Conservation (phyloP, 2,797 vertebrate species). For the Brachyrhaphis roseni region DNA sequence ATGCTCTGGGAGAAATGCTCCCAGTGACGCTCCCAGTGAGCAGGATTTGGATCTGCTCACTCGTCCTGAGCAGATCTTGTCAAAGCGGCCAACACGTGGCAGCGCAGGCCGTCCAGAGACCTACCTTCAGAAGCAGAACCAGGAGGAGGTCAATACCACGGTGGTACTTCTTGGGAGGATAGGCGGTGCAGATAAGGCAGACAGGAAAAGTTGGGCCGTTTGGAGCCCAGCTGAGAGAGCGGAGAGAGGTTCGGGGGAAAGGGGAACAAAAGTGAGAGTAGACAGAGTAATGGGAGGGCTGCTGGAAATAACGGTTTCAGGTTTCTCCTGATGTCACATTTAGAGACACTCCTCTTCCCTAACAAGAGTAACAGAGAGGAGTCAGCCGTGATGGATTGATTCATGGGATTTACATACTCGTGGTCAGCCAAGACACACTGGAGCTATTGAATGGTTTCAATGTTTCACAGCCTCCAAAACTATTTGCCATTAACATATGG, state of each 20-base stretch:
- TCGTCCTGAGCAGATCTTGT: constrained; percentile 43
- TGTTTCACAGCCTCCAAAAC: constrained; percentile 4
- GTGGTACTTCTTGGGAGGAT: neutral
- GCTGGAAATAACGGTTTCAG: constrained; percentile 68
- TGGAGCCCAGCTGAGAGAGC: constrained; percentile 32
- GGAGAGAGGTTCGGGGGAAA: constrained; percentile 32
- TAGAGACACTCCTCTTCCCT: constrained; percentile 63
- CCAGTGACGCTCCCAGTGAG: no score
- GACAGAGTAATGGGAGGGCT: constrained; percentile 59
- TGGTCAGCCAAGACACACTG: constrained; percentile 13
- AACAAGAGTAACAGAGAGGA: constrained; percentile 17
- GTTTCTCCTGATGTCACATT: constrained; percentile 81
- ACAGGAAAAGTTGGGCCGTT: constrained; percentile 6
- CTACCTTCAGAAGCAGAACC: constrained; percentile 63
- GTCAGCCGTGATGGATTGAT: constrained; percentile 29
- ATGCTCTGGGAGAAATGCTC: no score
- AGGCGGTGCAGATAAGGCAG: neutral
- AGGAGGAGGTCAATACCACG: neutral
- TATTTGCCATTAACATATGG: neutral
- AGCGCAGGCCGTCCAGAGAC: constrained; percentile 41
- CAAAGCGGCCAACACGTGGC: constrained; percentile 52
- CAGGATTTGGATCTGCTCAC: no score
- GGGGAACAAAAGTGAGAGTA: constrained; percentile 67
- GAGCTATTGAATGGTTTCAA: constrained; percentile 30
- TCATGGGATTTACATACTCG: constrained; percentile 12